Base-by-base conservation (phyloP, 2,113 vertebrate genomes). In the Procapra przewalskii region DNA sequence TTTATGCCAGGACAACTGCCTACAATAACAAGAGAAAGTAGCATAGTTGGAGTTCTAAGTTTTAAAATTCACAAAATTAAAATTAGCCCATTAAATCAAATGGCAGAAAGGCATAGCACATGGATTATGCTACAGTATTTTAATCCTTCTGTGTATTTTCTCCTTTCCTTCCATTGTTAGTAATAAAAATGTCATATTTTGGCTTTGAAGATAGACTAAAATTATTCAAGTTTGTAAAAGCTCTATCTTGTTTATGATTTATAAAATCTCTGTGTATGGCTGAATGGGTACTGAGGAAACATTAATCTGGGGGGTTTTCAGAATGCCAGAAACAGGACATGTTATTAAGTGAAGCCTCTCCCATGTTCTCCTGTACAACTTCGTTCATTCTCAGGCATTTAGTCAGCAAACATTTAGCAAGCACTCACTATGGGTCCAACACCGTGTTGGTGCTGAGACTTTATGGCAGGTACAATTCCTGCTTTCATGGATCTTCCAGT, bases 171-270 rank as follows among this genome's bases (percentile, higher is more conserved):
- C 5, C 59, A 77, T n/a, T 50, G 27, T 83, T 33, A 75, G 54
- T 60, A 93, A 45, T 23, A 48, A n/a, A 40, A 81, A 87, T 59
- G 11, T 23, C 10, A 31, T 29, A 21, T 62, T 87, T 89, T 94
- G n/a, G 31, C 7, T 94, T 90, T 80, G 81, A 94, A 67, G 71
- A 14, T 55, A 80, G 55, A 79, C 29, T 86, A 92, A 90, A 62
- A 83, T 88, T 43, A 83, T 95, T 52, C 40, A 36, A 21, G 7
- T 71, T 94, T 67, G 59, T 57, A 36, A 87, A 48, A 45, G 31
- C 21, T 48, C n/a, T 75, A 19, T 80, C 80, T 91, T 84, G 36
- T 64, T 92, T 40, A 54, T 91, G 79, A 91, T 91, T 93, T 85
- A 84, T 33, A 81, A 75, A 90, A 84, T 54, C 7, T 55, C 86